Base-by-base conservation (phyloP, 2,888 invertebrate genomes). In the Diaperis boleti region DNA sequence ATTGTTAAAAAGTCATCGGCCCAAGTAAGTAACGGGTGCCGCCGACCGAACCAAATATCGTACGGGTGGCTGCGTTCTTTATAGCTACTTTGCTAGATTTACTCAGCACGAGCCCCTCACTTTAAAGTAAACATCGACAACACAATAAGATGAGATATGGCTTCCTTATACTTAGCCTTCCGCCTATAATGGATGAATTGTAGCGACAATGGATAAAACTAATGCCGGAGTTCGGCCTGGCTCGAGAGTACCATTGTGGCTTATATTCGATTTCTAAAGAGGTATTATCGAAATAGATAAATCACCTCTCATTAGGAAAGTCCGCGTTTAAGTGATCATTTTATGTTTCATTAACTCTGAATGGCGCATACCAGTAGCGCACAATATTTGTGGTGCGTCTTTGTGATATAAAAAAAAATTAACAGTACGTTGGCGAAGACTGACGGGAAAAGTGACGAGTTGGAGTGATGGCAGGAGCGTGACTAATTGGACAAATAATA, bases 1-100 rank as follows among this genome's bases (percentile, higher is more conserved):
- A 77, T 74, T 74, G 76, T 77, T 76, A 76, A 77, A 74, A 69
- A 79, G 79, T 79, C 79, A 79, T 79, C 79, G 79, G 76, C 79
- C 78, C 73, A 68, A 66, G 69, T 71, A 70, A 72, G 72, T 79
- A 79, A 79, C 79, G 79, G 79, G 72, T 76, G 78, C 78, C 74
- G 70, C 73, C 67, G 78, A 79, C 74, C 79, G 79, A 71, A 74
- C 78, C 73, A 76, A 79, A 79, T 79, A 78, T 78, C 76, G 76
- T 75, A 79, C 79, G 79, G 79, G 79, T 79, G 79, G 79, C 76
- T 79, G 79, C 69, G 63, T 72, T 71, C 71, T 71, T 75, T 71
- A 72, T 73, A 69, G 67, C 74, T 70, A 71, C 70, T 68, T 69
- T 66, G 65, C 49, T 67, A 72, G 72, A 76, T 75, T 73, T 74